Evolutionary conservation across 2,888 invertebrate genomes (phyloP), one percentile per base, ranked within the genome.

Genomic region (Mactromeris polynyma): DNA sequence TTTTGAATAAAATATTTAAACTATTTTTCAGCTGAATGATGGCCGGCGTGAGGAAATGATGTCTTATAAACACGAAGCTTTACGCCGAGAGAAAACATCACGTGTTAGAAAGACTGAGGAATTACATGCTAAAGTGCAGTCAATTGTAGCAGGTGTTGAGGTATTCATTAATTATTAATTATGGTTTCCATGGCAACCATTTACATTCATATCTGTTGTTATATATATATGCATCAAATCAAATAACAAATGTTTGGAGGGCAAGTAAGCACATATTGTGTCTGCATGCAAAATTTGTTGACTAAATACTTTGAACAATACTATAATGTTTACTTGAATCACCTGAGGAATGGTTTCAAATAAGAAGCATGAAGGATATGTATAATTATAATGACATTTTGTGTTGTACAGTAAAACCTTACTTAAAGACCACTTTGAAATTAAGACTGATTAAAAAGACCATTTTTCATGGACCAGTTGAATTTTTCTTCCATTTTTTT

Each of bases 61-160:
- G 93, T 97, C 97, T 93, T 98, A 98, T 96, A 98, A 97, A 95
- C 97, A 98, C 80, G 96, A 98, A 88, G 98, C 98, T 0, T 97
- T 98, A 88, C 97, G 97, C 94, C 97, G 98, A 7, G 98, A 98
- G 95, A 94, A 93, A 42, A 90, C 92, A 42, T 85, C 94, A 6
- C 93, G 93, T 73, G 92, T 95, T 42, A 92, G 92, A 84, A 94
- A 94, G 38, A 85, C 94, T 40, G 93, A 95, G 81, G 94, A 95
- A 79, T 93, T 96, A 26, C 93, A 95, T 83, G 93, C 92, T 4
- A 93, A 92, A 85, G 96, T 95, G 4, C 94, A 95, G 83, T 90
- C 93, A 21, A 93, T 95, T 80, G 93, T 95, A 0, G 93, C 94
- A 31, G 93, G 93, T 58, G 93, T 93, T 36, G 93, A 95, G 94